phyloP scores from a whole-genome alignment of 2,888 invertebrate species.

The Amphipyra tragopoginis region DNA sequence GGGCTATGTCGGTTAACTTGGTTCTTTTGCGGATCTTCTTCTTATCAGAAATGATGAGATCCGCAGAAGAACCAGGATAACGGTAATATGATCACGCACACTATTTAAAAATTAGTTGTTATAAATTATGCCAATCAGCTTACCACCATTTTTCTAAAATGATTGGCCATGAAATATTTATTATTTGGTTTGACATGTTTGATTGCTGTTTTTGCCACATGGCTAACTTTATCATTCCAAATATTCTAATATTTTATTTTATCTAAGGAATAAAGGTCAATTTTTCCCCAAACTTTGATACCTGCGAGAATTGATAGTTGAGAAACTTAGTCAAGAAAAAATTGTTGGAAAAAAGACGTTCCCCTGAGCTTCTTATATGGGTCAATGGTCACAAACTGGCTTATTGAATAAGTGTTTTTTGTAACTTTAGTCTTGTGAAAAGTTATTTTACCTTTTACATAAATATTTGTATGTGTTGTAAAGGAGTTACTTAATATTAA shows the following conservation, averaged over 20 bases:
- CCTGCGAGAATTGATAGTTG: constrained; percentile 25
- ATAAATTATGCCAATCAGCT: too few relatives aligned
- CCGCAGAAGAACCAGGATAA: too few relatives aligned
- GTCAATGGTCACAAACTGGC: constrained; percentile 13
- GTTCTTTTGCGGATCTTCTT: too few relatives aligned
- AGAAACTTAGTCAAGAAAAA: constrained; percentile 15
- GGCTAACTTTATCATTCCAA: constrained; percentile 2
- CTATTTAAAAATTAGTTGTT: too few relatives aligned
- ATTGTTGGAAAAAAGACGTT: constrained; percentile 23
- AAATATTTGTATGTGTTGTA: background rate
- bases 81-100: too few relatives aligned
- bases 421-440: background rate
- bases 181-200: constrained; percentile 2
- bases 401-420: constrained; percentile 27
- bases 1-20: too few relatives aligned
- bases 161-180: background rate
- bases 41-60: too few relatives aligned
- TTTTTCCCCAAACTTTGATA: constrained; percentile 19
- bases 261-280: constrained; percentile 8
- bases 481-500: too few relatives aligned
- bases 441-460: background rate
- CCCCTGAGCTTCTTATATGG: constrained; percentile 17
- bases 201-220: constrained; percentile 7
- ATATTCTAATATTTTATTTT: too few relatives aligned
- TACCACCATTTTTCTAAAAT: too few relatives aligned